Evolutionary conservation across 1,140 invertebrate genomes (phyloP).

Genomic region (Phocides pigmalion): DNA sequence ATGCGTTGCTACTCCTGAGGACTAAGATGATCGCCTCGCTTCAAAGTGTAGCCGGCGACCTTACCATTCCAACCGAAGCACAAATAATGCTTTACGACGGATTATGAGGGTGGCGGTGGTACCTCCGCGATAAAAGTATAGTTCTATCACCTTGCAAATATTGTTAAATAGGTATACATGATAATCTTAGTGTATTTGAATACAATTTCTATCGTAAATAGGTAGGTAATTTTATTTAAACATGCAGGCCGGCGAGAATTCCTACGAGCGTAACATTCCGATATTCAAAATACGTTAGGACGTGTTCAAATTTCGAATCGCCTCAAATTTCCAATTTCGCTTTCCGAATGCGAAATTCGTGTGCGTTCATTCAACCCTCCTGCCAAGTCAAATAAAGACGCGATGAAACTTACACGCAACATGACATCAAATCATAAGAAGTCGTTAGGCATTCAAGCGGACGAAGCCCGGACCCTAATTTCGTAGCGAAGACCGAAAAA

Average conservation of each 20-base stretch:
- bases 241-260: neutral
- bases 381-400: conserved; percentile 55
- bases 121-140: too few relatives aligned
- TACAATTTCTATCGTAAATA: too few relatives aligned
- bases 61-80: too few relatives aligned
- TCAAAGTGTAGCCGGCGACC: too few relatives aligned
- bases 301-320: conserved; percentile 50
- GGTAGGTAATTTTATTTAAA: too few relatives aligned
- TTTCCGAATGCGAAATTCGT: conserved; percentile 32
- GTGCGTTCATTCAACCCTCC: conserved; percentile 39
- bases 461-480: conserved; percentile 45
- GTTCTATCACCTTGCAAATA: too few relatives aligned
- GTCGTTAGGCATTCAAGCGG: conserved; percentile 57
- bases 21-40: too few relatives aligned
- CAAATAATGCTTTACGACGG: too few relatives aligned
- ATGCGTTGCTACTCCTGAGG: too few relatives aligned
- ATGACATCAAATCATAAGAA: conserved; percentile 66
- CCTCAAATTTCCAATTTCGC: conserved; percentile 36
- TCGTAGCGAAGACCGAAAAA: conserved; percentile 38
- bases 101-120: too few relatives aligned
- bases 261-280: conserved; percentile 26
- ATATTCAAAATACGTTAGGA: conserved; percentile 35
- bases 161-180: too few relatives aligned
- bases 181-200: too few relatives aligned
- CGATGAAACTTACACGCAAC: conserved; percentile 49